Evolutionary conservation across 2,113 vertebrate genomes (phyloP).

Genomic region (Dromiciops gliroides): DNA sequence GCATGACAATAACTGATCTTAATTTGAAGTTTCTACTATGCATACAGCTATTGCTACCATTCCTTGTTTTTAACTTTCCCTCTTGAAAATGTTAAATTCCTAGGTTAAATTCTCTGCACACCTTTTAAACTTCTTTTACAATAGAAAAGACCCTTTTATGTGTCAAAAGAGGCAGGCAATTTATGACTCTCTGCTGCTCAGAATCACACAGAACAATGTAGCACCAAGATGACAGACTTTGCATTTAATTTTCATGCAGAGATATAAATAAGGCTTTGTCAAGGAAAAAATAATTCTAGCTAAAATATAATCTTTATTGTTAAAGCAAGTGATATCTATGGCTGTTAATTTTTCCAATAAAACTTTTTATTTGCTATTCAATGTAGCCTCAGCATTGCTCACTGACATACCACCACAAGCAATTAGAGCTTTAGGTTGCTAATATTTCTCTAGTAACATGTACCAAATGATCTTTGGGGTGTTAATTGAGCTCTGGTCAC

Average conservation of each 20-base stretch:
- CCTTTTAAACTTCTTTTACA: conserved; percentile 65
- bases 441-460: conserved; percentile 23
- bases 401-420: neutral
- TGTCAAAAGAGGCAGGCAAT: conserved; percentile 48
- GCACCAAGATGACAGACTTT: conserved; percentile 15
- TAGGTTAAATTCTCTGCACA: conserved; percentile 58
- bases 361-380: neutral
- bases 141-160: conserved; percentile 41
- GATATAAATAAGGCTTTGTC: conserved; percentile 46
- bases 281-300: conserved; percentile 34
- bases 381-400: neutral
- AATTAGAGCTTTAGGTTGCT: neutral
- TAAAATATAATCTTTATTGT: neutral
- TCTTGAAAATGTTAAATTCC: conserved; percentile 65
- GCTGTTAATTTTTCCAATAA: conserved; percentile 36
- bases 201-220: conserved; percentile 51
- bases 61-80: conserved; percentile 70
- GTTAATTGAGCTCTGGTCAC: neutral
- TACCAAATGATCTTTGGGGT: neutral
- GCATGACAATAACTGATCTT: conserved; percentile 49
- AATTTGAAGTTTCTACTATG: conserved; percentile 55
- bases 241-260: conserved; percentile 51
- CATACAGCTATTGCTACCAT: conserved; percentile 34
- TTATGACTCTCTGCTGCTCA: conserved; percentile 64
- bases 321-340: conserved; percentile 1